Conservation (phyloP, 1,140 invertebrate species). For the Condylostylus longicornis region DNA sequence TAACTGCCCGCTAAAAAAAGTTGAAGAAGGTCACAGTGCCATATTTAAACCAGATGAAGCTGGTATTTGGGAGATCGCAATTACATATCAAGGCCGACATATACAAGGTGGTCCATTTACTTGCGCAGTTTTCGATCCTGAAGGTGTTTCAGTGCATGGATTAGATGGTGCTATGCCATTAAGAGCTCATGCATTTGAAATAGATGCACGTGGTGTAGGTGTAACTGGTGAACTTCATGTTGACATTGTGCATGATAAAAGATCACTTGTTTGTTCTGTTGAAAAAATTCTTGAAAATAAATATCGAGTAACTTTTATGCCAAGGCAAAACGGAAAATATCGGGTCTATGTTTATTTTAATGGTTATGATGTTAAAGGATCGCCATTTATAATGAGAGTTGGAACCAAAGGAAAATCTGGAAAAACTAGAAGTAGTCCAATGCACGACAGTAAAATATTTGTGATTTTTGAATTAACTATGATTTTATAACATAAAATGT, state of each 20-base stretch:
- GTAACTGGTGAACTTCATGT: constrained; percentile 77
- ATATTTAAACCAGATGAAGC: constrained; percentile 94
- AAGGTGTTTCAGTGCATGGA: constrained; percentile 62
- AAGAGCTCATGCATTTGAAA: constrained; percentile 62
- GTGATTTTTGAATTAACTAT: neutral
- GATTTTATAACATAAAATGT: no score
- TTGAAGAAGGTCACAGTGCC: constrained; percentile 70
- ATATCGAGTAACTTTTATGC: constrained; percentile 79
- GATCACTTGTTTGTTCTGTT: constrained; percentile 67
- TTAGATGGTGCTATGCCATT: constrained; percentile 61
- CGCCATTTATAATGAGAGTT: constrained; percentile 63
- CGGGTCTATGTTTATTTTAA: constrained; percentile 87
- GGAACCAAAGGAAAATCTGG: constrained; percentile 46
- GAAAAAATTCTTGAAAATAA: constrained; percentile 67
- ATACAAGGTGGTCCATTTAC: constrained; percentile 94
- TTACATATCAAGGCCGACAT: constrained; percentile 87
- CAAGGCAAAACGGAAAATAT: constrained; percentile 80
- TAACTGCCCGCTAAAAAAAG: constrained; percentile 59
- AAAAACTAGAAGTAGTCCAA: constrained; percentile 30
- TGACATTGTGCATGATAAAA: constrained; percentile 74
- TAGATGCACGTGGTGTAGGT: constrained; percentile 68
- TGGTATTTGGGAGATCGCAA: constrained; percentile 91
- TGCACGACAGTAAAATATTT: constrained; percentile 28
- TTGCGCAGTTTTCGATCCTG: constrained; percentile 92
- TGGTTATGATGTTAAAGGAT: constrained; percentile 87